Evolutionary conservation across 2,113 vertebrate species (phyloP).

Genomic region (Narcine bancroftii): DNA sequence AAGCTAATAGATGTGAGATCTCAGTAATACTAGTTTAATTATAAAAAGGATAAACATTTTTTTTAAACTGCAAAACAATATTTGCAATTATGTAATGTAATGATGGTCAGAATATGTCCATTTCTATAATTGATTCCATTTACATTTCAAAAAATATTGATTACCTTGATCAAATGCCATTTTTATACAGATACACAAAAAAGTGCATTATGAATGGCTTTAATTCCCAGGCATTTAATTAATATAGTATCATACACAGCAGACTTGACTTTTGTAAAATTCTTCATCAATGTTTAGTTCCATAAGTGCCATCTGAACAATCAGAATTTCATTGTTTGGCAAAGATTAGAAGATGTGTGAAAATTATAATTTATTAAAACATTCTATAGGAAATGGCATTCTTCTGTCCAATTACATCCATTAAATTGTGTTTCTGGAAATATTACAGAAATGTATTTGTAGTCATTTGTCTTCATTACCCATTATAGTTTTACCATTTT

Average conservation of each 20-base stretch:
- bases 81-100: background rate
- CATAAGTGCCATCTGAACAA: background rate
- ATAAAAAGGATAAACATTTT: slow-evolving; percentile 2
- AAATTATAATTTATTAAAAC: slow-evolving; percentile 30
- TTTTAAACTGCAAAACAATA: background rate
- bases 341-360: background rate
- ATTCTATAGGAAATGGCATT: slow-evolving; percentile 54
- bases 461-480: background rate
- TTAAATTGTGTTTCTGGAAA: background rate
- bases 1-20: background rate
- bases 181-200: background rate
- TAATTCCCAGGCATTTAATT: background rate
- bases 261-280: background rate
- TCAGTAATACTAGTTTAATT: background rate
- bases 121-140: background rate
- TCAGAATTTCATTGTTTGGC: background rate
- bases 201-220: background rate
- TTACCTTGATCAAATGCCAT: slow-evolving; percentile 3
- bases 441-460: background rate
- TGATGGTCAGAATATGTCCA: background rate
- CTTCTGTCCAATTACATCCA: background rate
- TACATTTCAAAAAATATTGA: slow-evolving; percentile 20
- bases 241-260: background rate
- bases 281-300: background rate
- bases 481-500: background rate